These are phyloP conservation scores for Samia ricini DNA, from an alignment of 1,140 invertebrate genomes.

Conservation along the genomic window DNA sequence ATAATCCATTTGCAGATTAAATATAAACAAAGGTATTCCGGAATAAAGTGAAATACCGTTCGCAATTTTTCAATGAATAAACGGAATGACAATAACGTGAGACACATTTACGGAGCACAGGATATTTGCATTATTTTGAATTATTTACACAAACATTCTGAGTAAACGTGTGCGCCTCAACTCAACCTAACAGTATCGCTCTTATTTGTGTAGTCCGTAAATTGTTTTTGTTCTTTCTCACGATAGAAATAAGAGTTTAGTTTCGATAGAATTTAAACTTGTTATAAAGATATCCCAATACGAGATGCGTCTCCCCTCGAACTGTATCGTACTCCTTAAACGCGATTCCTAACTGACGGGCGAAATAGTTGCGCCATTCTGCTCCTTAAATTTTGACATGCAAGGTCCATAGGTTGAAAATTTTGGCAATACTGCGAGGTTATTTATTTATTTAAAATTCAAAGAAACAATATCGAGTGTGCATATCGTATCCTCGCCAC, in stretches of 20 bases:
- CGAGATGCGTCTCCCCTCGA: slow-evolving; percentile 21
- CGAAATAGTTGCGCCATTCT: slow-evolving; percentile 25
- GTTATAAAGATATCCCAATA: slow-evolving; percentile 26
- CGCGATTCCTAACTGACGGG: slow-evolving; percentile 10
- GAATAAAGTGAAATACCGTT: neutral
- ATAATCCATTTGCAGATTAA: neutral
- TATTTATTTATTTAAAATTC: slow-evolving; percentile 56
- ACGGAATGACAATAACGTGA: slow-evolving; percentile 25
- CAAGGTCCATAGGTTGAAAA: slow-evolving; percentile 24
- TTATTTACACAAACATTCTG: slow-evolving; percentile 28
- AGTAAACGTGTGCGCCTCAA: slow-evolving; percentile 18
- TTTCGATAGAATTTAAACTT: slow-evolving; percentile 6
- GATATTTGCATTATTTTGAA: slow-evolving; percentile 34
- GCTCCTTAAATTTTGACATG: slow-evolving; percentile 20
- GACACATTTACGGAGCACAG: slow-evolving; percentile 22
- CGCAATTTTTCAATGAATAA: slow-evolving; percentile 23
- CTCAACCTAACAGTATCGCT: neutral
- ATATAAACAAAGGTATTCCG: neutral
- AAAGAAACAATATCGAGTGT: slow-evolving; percentile 71
- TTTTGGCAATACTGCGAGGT: slow-evolving; percentile 23
- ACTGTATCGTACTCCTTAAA: slow-evolving; percentile 23
- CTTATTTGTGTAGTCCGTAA: neutral
- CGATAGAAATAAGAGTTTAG: slow-evolving; percentile 1
- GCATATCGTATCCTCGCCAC: slow-evolving; percentile 46
- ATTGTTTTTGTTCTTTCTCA: slow-evolving; percentile 11